These are phyloP conservation scores for Phaetusa simplex DNA, from an alignment of 2,113 vertebrate genomes.

Conservation along the genomic window DNA sequence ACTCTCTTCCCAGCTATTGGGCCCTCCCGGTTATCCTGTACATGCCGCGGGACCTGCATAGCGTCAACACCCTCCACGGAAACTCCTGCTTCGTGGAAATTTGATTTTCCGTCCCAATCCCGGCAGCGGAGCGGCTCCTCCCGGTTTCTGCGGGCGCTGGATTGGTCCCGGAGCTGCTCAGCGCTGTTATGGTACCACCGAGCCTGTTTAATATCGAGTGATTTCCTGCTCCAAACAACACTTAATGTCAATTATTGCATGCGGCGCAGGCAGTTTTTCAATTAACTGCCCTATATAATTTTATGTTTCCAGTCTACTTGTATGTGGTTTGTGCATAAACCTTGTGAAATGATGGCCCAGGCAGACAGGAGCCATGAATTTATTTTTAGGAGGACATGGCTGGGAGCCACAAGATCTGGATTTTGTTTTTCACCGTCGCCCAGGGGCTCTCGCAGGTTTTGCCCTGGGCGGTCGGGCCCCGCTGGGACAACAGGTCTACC, in stretches of 20 bases:
- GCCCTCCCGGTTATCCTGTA: not conserved
- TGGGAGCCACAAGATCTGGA: not conserved
- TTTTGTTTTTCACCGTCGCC: fast-evolving
- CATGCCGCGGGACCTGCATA: fast-evolving
- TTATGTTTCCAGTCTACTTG: conserved; percentile 1
- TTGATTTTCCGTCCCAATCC: not conserved
- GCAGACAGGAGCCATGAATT: not conserved
- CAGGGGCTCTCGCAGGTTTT: not conserved
- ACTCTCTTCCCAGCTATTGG: not conserved
- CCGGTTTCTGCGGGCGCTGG: not conserved
- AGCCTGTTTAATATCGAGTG: not conserved
- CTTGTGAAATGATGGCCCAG: not conserved
- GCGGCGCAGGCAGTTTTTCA: not conserved
- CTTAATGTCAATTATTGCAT: not conserved
- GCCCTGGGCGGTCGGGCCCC: fast-evolving
- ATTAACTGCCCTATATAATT: conserved; percentile 45
- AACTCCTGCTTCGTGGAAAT: not conserved
- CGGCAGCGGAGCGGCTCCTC: fast-evolving
- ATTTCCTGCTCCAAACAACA: not conserved
- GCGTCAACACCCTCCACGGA: not conserved
- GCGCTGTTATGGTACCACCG: not conserved
- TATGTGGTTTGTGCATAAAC: conserved; percentile 4
- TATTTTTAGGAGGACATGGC: not conserved
- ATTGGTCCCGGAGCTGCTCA: not conserved
- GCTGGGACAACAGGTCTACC: not conserved